phyloP scores from a whole-genome alignment of 2,797 vertebrate genomes.

The Amblyraja radiata region DNA sequence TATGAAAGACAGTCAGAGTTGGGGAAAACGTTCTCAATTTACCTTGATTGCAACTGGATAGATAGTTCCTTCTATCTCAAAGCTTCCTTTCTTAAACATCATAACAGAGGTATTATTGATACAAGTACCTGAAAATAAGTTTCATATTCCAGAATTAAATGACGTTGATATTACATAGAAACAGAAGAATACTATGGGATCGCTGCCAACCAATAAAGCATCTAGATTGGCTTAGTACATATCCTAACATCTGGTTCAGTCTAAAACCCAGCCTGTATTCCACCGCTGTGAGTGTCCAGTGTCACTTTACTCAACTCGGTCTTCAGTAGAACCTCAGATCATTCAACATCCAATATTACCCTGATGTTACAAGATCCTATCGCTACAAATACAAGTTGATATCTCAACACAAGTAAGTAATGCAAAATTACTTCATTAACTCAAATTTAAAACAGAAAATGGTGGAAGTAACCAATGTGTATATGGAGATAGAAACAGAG shows the following conservation, averaged over 20 bases:
- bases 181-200: neutral
- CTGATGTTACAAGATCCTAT: neutral
- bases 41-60: slow-evolving; percentile 94
- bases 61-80: slow-evolving; percentile 88
- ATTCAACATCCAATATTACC: neutral
- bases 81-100: slow-evolving; percentile 99
- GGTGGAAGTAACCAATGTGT: too few species aligned
- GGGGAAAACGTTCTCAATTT: slow-evolving; percentile 38
- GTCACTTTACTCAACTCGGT: neutral
- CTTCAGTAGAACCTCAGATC: neutral
- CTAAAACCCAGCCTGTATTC: neutral
- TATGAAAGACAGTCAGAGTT: slow-evolving; percentile 4
- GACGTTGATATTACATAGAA: neutral
- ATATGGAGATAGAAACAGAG: too few species aligned
- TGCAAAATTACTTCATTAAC: neutral
- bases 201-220: neutral
- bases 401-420: neutral
- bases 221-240: neutral
- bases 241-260: neutral
- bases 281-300: neutral
- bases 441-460: too few species aligned
- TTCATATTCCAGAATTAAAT: neutral
- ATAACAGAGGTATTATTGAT: slow-evolving; percentile 97
- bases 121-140: slow-evolving; percentile 72
- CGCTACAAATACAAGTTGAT: neutral